phyloP scores from a whole-genome alignment of 2,797 vertebrate species.

The Muscicapa comitata region DNA sequence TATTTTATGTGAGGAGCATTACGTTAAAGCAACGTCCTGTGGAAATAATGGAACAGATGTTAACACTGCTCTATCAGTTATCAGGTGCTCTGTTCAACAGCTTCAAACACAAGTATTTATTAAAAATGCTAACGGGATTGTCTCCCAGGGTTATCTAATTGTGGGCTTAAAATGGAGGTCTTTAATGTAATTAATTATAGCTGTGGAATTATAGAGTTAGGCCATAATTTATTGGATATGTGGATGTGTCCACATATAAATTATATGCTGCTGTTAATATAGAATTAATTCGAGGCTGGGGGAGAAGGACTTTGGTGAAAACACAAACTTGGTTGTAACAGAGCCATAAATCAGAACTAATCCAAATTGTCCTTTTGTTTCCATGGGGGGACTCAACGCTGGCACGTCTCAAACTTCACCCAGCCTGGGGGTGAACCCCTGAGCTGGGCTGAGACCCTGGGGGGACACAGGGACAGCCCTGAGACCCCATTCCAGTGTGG shows the following conservation, averaged over 20 bases:
- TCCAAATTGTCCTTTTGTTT: slow-evolving; percentile 66
- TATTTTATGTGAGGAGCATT: slow-evolving; percentile 84
- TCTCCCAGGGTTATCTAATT: slow-evolving; percentile 82
- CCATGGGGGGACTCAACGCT: neutral
- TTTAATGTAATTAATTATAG: slow-evolving; percentile 81
- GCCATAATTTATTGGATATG: slow-evolving; percentile 75
- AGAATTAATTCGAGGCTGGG: slow-evolving; percentile 72
- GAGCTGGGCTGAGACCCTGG: neutral
- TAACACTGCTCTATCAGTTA: slow-evolving; percentile 81
- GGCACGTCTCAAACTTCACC: slow-evolving; percentile 22
- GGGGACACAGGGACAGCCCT: neutral
- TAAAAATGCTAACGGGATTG: slow-evolving; percentile 79
- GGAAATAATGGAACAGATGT: slow-evolving; percentile 85
- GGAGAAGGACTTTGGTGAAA: slow-evolving; percentile 72
- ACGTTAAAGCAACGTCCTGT: slow-evolving; percentile 76
- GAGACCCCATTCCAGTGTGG: accelerated
- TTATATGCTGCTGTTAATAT: slow-evolving; percentile 65
- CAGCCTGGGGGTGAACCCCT: neutral
- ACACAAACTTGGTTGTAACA: slow-evolving; percentile 73
- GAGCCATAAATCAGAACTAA: slow-evolving; percentile 73
- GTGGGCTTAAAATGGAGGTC: slow-evolving; percentile 74
- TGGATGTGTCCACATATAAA: slow-evolving; percentile 74
- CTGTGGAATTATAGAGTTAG: slow-evolving; percentile 72
- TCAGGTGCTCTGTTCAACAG: slow-evolving; percentile 84
- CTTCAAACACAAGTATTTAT: slow-evolving; percentile 84